Conservation (phyloP, 1,140 invertebrate species). For the Proctacanthus coquilletti region DNA sequence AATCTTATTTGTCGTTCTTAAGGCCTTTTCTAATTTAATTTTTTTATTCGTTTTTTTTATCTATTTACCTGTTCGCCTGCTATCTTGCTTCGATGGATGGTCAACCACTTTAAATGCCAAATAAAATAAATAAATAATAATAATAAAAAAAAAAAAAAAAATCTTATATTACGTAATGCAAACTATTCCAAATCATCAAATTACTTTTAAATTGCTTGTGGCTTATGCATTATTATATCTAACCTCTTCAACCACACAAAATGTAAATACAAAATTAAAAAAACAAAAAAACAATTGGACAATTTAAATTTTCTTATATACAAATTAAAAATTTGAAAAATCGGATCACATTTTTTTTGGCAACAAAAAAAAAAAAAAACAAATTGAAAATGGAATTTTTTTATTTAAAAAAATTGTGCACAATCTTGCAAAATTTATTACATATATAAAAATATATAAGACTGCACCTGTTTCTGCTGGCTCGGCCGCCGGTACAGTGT, state of each 20-base stretch:
- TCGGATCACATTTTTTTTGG: constrained; percentile 5
- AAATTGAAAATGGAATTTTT: constrained; percentile 6
- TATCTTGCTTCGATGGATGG: constrained; percentile 28
- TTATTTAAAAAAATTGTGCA: no score
- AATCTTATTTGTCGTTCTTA: no score
- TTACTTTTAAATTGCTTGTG: not conserved
- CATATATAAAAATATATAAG: constrained; percentile 12
- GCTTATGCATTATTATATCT: not conserved
- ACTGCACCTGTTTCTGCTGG: constrained; percentile 16
- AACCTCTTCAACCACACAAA: not conserved
- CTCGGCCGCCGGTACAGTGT: not conserved
- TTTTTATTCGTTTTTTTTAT: constrained; percentile 11
- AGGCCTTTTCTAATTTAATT: constrained; percentile 1
- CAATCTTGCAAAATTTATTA: not conserved
- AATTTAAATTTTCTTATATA: not conserved
- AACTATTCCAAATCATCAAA: constrained; percentile 1
- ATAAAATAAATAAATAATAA: not conserved
- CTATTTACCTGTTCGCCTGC: constrained; percentile 24
- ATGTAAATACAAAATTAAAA: not conserved
- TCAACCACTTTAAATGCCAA: constrained; percentile 5
- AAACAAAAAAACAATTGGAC: not conserved
- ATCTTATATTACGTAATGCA: not conserved
- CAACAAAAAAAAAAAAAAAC: constrained; percentile 2
- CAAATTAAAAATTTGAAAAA: constrained; percentile 6
- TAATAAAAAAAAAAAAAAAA: constrained; percentile 2